Evolutionary conservation across 1,140 invertebrate genomes (phyloP).

Genomic region (Drosophila hydei): DNA sequence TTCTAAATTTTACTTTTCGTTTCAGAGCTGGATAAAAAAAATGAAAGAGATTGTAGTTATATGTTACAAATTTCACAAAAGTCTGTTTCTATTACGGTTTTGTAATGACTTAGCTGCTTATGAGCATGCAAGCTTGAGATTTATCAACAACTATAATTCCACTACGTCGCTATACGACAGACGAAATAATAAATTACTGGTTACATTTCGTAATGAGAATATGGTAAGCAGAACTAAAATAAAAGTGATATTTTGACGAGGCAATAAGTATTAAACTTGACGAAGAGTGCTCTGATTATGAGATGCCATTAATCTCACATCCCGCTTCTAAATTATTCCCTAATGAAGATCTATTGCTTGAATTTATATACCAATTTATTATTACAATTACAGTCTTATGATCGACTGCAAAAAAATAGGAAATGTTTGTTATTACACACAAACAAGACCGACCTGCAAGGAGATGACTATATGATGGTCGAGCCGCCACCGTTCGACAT

Average conservation of each 20-base stretch:
- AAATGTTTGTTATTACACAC: slow-evolving; percentile 77
- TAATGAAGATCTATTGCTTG: slow-evolving; percentile 14
- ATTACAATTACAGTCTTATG: slow-evolving; percentile 78
- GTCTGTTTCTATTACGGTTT: slow-evolving; percentile 89
- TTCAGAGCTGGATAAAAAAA: slow-evolving; percentile 86
- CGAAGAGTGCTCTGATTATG: no score
- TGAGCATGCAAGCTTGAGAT: slow-evolving; percentile 87
- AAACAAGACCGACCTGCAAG: slow-evolving; percentile 78
- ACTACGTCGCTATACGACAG: slow-evolving; percentile 89
- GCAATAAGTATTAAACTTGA: no score
- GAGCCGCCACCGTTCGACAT: slow-evolving; percentile 87
- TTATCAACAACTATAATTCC: slow-evolving; percentile 89
- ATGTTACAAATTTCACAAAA: slow-evolving; percentile 90
- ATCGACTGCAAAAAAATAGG: slow-evolving; percentile 71
- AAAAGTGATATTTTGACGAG: background rate
- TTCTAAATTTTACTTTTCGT: slow-evolving; percentile 38
- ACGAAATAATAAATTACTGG: slow-evolving; percentile 87
- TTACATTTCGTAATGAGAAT: slow-evolving; percentile 91
- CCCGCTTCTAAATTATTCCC: no score
- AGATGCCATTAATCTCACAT: no score
- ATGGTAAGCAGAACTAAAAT: slow-evolving; percentile 83
- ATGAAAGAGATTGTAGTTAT: slow-evolving; percentile 88
- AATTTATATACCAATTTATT: no score
- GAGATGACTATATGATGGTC: slow-evolving; percentile 84
- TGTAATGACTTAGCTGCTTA: slow-evolving; percentile 88